Evolutionary conservation across 2,113 vertebrate genomes (phyloP).

Genomic region (Carassius auratus): DNA sequence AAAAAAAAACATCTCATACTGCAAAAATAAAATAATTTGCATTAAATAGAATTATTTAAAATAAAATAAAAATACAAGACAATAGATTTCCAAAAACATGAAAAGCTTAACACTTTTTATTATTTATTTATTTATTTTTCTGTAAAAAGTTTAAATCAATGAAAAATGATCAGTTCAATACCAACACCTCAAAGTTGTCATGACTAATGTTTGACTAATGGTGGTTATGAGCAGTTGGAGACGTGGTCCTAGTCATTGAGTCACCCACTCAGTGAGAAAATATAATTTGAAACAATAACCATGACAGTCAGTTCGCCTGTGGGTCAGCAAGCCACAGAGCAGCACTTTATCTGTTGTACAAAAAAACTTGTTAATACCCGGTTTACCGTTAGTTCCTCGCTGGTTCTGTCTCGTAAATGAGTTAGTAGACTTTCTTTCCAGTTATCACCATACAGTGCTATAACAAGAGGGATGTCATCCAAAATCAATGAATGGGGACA

Average conservation of each 20-base stretch:
- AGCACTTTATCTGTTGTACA: conserved; percentile 63
- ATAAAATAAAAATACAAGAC: not conserved
- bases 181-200: conserved; percentile 43
- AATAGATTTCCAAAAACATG: not conserved
- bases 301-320: conserved; percentile 58
- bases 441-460: conserved; percentile 50
- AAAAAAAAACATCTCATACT: not conserved
- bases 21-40: not conserved
- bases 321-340: conserved; percentile 63
- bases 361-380: conserved; percentile 61
- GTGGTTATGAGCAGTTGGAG: conserved; percentile 43
- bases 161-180: not conserved
- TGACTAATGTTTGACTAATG: conserved; percentile 76
- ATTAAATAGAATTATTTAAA: not conserved
- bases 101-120: not conserved
- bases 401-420: conserved; percentile 67
- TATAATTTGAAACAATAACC: conserved; percentile 61
- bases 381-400: conserved; percentile 62
- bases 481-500: conserved; percentile 36
- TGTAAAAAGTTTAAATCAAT: not conserved
- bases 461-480: conserved; percentile 52
- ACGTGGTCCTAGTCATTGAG: conserved; percentile 56
- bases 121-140: too few relatives aligned
- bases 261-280: conserved; percentile 60
- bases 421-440: conserved; percentile 64